Conservation (phyloP, 2,113 vertebrate genomes). For the Haplochromis burtoni region DNA sequence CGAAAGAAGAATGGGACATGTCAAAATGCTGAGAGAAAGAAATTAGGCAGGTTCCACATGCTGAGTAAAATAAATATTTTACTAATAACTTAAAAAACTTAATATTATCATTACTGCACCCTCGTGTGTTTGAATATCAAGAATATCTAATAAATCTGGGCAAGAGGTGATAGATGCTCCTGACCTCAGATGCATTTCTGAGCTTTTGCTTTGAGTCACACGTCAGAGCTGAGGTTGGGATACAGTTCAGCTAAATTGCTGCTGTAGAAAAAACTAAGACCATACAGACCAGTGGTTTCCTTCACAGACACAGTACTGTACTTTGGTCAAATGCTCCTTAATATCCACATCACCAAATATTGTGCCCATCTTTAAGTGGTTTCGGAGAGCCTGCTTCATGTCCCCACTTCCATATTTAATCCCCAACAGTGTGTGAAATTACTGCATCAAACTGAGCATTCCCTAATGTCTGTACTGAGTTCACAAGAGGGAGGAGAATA, state of each 20-base stretch:
- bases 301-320: background rate
- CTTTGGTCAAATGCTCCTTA: background rate
- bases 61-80: background rate
- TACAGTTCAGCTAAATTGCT: background rate
- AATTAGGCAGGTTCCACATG: background rate
- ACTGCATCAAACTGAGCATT: background rate
- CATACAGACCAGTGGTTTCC: accelerated
- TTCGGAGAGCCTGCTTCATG: background rate
- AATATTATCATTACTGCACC: background rate
- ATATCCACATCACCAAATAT: background rate
- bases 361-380: background rate
- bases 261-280: background rate
- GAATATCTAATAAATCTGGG: background rate
- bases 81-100: too few relatives aligned
- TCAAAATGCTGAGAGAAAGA: accelerated
- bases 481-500: background rate
- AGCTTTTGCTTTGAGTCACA: background rate
- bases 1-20: background rate
- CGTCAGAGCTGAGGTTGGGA: accelerated
- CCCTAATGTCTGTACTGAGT: background rate
- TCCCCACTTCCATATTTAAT: background rate
- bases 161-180: background rate
- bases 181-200: background rate
- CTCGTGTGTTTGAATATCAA: background rate
- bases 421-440: background rate